A percentile compares a stretch with the other conserved stretches of the same genome.
These are phyloP conservation scores for Leptinotarsa tumamoca DNA, from an alignment of 2,888 invertebrate species.

Conservation along the genomic window DNA sequence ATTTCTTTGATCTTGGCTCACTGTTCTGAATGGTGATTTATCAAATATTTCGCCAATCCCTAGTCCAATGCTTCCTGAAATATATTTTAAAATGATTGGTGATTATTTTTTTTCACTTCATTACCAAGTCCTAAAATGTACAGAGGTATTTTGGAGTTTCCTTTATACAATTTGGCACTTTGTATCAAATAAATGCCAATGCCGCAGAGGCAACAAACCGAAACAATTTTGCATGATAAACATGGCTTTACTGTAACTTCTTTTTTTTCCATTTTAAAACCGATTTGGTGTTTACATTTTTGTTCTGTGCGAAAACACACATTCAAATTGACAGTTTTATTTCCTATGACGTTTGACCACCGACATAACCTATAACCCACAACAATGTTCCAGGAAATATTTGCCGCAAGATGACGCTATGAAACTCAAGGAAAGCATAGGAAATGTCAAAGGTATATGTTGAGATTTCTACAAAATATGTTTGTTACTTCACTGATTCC, in stretches of 20 bases:
- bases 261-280: slow-evolving; percentile 36
- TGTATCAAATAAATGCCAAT: slow-evolving; percentile 62
- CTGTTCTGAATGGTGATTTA: slow-evolving; percentile 58
- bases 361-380: too few relatives aligned
- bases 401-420: too few relatives aligned
- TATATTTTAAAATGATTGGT: slow-evolving; percentile 27
- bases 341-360: too few relatives aligned
- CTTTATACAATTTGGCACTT: slow-evolving; percentile 53
- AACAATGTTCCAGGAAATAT: too few relatives aligned
- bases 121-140: slow-evolving; percentile 59
- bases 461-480: too few relatives aligned
- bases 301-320: too few relatives aligned
- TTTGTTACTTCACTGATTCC: too few relatives aligned
- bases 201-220: slow-evolving; percentile 58
- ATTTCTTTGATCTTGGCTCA: too few relatives aligned
- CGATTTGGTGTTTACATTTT: too few relatives aligned
- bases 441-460: too few relatives aligned
- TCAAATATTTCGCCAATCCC: slow-evolving; percentile 62
- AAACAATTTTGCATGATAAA: slow-evolving; percentile 61
- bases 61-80: slow-evolving; percentile 58
- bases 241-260: slow-evolving; percentile 48
- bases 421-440: too few relatives aligned
- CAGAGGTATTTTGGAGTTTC: slow-evolving; percentile 53
- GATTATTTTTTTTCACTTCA: background rate
- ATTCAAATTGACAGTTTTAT: too few relatives aligned